Base-by-base conservation (phyloP, 2,888 invertebrate genomes). In the Eristalis tenax region DNA sequence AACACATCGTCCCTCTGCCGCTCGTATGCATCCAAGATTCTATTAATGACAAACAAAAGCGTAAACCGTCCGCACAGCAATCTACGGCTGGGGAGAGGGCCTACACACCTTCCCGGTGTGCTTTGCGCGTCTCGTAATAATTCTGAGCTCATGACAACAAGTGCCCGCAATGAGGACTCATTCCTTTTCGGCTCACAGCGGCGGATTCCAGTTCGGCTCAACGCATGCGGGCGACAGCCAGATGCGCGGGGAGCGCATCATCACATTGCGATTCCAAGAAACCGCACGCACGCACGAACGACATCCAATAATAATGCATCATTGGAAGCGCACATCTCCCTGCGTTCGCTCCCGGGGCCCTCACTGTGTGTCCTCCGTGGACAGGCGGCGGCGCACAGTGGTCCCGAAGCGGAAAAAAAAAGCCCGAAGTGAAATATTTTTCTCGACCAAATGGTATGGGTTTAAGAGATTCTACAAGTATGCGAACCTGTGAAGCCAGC, bases 261-360 rank as follows among this genome's bases (percentile, higher is more conserved):
- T 74, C 85, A 43, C 65, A 69, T 71, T 56, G 76, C 76, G 68
- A 74, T 81, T 81, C 85, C 68, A 59, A 86, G 85, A 79, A 82
- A 79, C 86, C 86, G 80, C 84, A 84, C 80, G 86, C 86, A 86
- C 78, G 73, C 73, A 73, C 79, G 77, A 82, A 86, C 83, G 83
- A 83, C 79, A 87, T 87, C 83, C 86, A 82, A 75, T 83, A 83
- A 86, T 83, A 86, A 86, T 79, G 83, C 86, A 86, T 86, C 86
- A 86, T 86, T 86, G 78, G 40, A 83, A 79, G 70, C 32, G 71
- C 40, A 50, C 50, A 6, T 2, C 50, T 5, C 50, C 18, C 18
- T 18, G 50, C 50, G 18, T 50, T 6, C 50, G 18, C 50, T 18
- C 50, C 18, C 8, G 32, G 6, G 50, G 50, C 2, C 50, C 8